Conservation (phyloP, 1,140 invertebrate genomes). For the Trichoplusia ni region DNA sequence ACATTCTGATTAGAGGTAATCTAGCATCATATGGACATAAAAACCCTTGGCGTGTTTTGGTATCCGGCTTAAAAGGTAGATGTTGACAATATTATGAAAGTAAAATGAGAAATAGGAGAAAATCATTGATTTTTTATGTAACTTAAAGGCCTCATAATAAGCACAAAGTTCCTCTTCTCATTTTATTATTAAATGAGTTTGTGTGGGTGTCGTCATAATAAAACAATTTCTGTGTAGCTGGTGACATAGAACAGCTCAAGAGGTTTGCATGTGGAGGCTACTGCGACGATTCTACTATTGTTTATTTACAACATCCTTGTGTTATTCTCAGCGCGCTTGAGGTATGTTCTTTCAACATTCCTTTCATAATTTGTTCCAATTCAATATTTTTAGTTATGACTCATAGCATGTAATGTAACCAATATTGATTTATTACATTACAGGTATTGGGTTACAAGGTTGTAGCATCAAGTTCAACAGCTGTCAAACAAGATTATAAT, state of each 20-base stretch:
- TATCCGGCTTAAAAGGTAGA: constrained; percentile 91
- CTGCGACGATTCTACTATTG: constrained; percentile 90
- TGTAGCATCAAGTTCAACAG: constrained; percentile 91
- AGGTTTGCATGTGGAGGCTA: constrained; percentile 91
- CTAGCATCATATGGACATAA: constrained; percentile 91
- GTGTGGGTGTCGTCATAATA: not conserved
- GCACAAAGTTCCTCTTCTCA: constrained; percentile 36
- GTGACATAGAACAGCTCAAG: constrained; percentile 90
- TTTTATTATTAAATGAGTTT: constrained; percentile 36
- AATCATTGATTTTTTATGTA: constrained; percentile 9
- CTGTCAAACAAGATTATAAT: constrained; percentile 93
- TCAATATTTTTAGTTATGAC: constrained; percentile 8
- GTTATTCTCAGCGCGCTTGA: constrained; percentile 92
- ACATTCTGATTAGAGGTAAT: constrained; percentile 93
- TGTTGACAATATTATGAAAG: constrained; percentile 40
- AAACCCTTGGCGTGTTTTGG: constrained; percentile 91
- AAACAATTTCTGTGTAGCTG: constrained; percentile 81
- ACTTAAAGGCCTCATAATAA: no score
- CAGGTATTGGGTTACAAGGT: constrained; percentile 92
- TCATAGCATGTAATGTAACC: constrained; percentile 26
- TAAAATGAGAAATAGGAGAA: constrained; percentile 41
- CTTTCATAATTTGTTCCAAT: not conserved
- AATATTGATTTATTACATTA: constrained; percentile 44
- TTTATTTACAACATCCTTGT: constrained; percentile 92
- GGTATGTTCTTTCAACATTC: constrained; percentile 62